Evolutionary conservation across 2,113 vertebrate species (phyloP), one percentile per base, ranked within the genome.

Genomic region (Seriola aureovittata): DNA sequence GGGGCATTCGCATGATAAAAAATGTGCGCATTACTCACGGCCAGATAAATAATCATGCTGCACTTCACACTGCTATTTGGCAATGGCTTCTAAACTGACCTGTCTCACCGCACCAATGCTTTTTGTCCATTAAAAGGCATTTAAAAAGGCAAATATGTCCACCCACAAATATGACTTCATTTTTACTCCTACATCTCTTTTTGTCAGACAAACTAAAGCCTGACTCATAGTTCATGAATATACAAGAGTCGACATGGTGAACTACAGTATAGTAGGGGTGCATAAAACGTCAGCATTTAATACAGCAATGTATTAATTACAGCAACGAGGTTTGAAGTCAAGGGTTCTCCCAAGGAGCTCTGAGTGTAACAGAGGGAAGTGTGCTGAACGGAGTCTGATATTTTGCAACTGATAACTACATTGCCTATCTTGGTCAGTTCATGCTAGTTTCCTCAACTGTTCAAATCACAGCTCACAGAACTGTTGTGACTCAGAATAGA

Each of bases 1-100:
- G 54, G 55, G 44, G 23, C 57, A 38, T 78, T 85, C 46, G 74
- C 52, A 76, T 57, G 54, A 80, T 4, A 32, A 69, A 72, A 75
- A 87, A 79, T 42, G 48, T 32, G 67, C 44, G 25, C 16, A 10
- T 25, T 64, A 66, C 21, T 74, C 23, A 40, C 36, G 36, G 16
- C 7, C 14, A n/a, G 3, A 59, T 77, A 38, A 48, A 14, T 55
- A 54, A 12, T 55, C 12, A 67, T 10, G 25, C 46, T 50, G 66
- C 60, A 76, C 70, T 62, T 73, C 52, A 66, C 8, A 14, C 48
- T 40, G 38, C 42, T 60, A 21, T 68, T 32, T 59, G 34, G 76
- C 13, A 62, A 52, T 0, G 0, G 19, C 40, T 21, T 34, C 16
- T n/a, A 8, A 63, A 67, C 48, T 5, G 42, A 69, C 42, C 59